Percentiles rank a stretch among this genome's conserved stretches.
Evolutionary conservation across 2,113 vertebrate genomes (phyloP).

Genomic region (Pycnonotus jocosus): DNA sequence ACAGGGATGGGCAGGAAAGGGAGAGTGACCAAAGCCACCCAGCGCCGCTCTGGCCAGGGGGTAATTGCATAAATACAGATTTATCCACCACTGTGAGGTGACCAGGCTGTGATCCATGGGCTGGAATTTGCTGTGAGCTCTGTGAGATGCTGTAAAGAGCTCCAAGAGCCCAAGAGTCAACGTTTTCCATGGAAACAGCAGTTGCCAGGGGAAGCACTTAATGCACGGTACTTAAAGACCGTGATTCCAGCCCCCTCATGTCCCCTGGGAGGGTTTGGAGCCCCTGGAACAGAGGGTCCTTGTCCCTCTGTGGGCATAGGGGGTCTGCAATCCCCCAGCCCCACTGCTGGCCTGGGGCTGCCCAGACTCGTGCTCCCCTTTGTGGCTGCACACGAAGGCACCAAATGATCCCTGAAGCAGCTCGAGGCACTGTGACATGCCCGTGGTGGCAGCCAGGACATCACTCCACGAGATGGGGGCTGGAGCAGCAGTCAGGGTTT

Average conservation of each 20-base stretch:
- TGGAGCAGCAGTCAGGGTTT: neutral
- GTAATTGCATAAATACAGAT: neutral
- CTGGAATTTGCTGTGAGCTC: neutral
- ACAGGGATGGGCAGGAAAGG: neutral
- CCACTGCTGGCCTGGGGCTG: neutral
- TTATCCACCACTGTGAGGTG: neutral
- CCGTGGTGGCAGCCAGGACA: neutral
- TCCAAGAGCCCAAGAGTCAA: neutral
- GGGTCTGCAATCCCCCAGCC: neutral
- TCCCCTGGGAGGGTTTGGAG: neutral
- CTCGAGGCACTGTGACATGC: fast-evolving
- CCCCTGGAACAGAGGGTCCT: fast-evolving
- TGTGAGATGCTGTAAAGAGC: neutral
- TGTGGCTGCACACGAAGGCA: fast-evolving
- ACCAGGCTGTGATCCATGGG: fast-evolving
- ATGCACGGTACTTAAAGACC: neutral
- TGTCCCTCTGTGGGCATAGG: neutral
- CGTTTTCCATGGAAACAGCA: conserved; percentile 4
- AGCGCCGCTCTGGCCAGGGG: fast-evolving
- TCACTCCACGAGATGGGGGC: fast-evolving
- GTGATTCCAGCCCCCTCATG: neutral
- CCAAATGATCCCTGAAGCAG: fast-evolving
- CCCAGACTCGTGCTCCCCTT: fast-evolving
- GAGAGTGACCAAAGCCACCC: neutral
- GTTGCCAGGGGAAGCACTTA: neutral